phyloP scores from a whole-genome alignment of 2,797 vertebrate species.

The Tenualosa ilisha region DNA sequence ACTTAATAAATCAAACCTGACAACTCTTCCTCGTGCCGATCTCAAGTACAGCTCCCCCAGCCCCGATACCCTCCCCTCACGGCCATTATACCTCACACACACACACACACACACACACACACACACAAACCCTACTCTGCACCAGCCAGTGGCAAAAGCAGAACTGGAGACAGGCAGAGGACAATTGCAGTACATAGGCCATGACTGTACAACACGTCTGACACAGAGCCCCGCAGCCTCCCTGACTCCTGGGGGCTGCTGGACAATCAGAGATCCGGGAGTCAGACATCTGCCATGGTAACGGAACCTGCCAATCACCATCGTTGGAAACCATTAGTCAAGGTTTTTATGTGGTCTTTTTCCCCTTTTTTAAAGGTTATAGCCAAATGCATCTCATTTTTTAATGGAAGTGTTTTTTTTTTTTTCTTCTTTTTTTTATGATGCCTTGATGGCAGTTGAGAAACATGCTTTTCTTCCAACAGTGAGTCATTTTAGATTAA shows the following conservation, averaged over 20 bases:
- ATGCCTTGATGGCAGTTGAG: conserved; percentile 65
- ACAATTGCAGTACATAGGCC: conserved; percentile 14
- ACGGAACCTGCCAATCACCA: conserved; percentile 4
- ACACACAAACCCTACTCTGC: background rate
- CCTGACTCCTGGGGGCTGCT: background rate
- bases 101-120: background rate
- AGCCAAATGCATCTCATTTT: background rate
- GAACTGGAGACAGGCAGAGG: background rate
- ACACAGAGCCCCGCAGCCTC: background rate
- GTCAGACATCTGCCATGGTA: conserved; percentile 11
- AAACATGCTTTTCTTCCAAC: conserved; percentile 52
- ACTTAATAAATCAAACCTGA: conserved; percentile 94
- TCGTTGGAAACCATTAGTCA: conserved; percentile 49
- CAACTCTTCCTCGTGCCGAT: conserved; percentile 76
- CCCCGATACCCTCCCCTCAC: conserved; percentile 39
- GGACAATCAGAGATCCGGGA: conserved; percentile 31
- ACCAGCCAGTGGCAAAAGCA: background rate
- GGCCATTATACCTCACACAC: background rate
- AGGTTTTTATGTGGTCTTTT: conserved; percentile 22
- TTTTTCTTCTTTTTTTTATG: conserved; percentile 34
- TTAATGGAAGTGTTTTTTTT: conserved; percentile 58
- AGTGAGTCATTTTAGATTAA: conserved; percentile 52
- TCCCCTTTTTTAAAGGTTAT: background rate
- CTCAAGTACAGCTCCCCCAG: conserved; percentile 67
- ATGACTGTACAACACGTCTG: background rate